Evolutionary conservation across 2,113 vertebrate genomes (phyloP).

Genomic region (Psilopsiagon aurifrons): DNA sequence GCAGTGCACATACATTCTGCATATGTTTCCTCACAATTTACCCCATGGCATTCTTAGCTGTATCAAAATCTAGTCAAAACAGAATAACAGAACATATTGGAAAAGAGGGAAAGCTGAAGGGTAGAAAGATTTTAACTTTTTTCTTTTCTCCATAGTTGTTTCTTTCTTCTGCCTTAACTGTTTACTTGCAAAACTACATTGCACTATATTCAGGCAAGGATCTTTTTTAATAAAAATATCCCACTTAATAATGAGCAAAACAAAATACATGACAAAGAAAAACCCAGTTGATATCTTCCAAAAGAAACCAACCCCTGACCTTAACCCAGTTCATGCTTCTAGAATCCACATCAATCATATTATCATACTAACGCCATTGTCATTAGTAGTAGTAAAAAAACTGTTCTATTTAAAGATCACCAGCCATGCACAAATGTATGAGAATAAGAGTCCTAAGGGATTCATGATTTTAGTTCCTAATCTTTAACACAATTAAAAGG

Average conservation of each 20-base stretch:
- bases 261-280: neutral
- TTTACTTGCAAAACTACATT: neutral
- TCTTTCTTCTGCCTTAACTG: neutral
- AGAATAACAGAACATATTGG: neutral
- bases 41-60: neutral
- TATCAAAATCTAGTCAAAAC: neutral
- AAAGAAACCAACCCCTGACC: neutral
- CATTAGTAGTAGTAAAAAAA: neutral
- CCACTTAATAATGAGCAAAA: neutral
- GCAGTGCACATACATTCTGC: neutral
- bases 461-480: neutral
- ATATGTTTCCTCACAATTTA: neutral
- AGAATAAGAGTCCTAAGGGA: neutral
- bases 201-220: neutral
- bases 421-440: neutral
- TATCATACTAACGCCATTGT: neutral
- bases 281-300: neutral
- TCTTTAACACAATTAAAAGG: neutral
- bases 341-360: neutral
- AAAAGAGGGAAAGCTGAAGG: neutral
- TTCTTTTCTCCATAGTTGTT: neutral
- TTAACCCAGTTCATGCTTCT: neutral
- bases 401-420: neutral
- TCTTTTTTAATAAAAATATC: neutral
- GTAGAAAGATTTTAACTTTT: neutral